Evolutionary conservation across 2,888 invertebrate species (phyloP).

Genomic region (Hermaeophaga mercurialis): DNA sequence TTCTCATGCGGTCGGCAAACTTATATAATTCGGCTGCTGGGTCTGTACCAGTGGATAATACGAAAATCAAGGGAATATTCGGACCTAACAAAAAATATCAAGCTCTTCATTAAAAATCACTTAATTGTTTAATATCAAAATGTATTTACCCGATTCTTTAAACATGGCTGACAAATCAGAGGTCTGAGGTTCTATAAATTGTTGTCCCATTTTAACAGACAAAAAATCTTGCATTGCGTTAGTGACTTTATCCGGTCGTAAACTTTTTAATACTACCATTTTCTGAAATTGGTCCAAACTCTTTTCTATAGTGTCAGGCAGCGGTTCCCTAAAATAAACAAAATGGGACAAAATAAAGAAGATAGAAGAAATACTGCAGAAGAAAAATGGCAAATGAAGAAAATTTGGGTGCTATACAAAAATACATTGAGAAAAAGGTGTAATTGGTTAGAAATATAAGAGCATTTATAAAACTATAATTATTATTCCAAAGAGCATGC

Average conservation of each 20-base stretch:
- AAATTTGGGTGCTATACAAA: no score
- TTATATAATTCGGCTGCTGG: conserved; percentile 82
- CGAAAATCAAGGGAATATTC: conserved; percentile 81
- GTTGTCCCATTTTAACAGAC: conserved; percentile 69
- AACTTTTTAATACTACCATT: conserved; percentile 75
- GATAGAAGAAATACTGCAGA: no score
- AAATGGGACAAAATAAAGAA: no score
- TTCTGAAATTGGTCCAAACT: conserved; percentile 74
- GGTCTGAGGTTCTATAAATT: conserved; percentile 86
- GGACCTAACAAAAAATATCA: conserved; percentile 54
- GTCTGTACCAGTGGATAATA: conserved; percentile 89
- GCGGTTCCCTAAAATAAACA: conserved; percentile 58
- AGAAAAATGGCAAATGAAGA: no score
- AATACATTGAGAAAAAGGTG: no score
- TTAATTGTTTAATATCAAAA: neutral
- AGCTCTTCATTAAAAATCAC: no score
- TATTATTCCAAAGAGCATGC: no score
- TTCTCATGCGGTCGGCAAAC: conserved; percentile 81
- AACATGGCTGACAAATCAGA: conserved; percentile 82
- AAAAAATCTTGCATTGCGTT: conserved; percentile 80
- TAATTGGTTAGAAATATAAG: no score
- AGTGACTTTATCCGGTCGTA: conserved; percentile 84
- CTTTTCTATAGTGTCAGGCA: conserved; percentile 71
- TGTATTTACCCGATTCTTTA: conserved; percentile 67
- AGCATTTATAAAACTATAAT: no score